Evolutionary conservation across 2,797 vertebrate species (phyloP).

Genomic region (Argyrosomus regius): DNA sequence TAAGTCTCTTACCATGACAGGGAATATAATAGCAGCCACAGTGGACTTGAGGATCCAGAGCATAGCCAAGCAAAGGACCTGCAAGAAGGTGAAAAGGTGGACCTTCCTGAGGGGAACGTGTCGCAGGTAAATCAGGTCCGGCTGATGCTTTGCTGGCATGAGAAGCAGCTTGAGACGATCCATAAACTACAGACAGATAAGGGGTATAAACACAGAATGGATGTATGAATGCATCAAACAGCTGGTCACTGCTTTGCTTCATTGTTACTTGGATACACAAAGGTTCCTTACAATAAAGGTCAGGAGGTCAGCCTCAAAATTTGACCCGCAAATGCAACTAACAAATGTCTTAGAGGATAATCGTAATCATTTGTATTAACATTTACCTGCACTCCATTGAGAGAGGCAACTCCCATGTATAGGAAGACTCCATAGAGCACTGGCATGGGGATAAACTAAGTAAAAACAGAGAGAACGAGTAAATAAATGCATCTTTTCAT

Average conservation of each 20-base stretch:
- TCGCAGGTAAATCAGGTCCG: conserved; percentile 96
- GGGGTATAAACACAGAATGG: background rate
- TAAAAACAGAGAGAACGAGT: background rate
- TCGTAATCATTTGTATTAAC: background rate
- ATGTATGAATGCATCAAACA: background rate
- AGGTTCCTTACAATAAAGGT: background rate
- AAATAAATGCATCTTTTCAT: background rate
- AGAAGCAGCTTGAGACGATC: conserved; percentile 96
- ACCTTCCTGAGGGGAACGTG: conserved; percentile 96
- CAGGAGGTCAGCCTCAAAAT: background rate
- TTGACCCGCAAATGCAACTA: background rate
- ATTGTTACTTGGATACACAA: background rate
- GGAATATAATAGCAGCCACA: conserved; percentile 97
- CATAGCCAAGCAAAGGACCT: conserved; percentile 93
- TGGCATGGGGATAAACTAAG: conserved; percentile 97
- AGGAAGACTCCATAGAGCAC: conserved; percentile 98
- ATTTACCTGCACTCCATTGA: conserved; percentile 96
- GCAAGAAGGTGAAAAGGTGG: conserved; percentile 97
- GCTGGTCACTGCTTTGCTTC: background rate
- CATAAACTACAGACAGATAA: conserved; percentile 90
- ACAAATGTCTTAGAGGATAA: background rate
- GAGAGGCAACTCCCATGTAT: conserved; percentile 98
- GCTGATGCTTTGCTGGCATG: conserved; percentile 98
- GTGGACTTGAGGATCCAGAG: conserved; percentile 99
- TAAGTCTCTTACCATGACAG: conserved; percentile 92